phyloP scores from a whole-genome alignment of 2,888 invertebrate genomes.

The Leucoptera coffeella region DNA sequence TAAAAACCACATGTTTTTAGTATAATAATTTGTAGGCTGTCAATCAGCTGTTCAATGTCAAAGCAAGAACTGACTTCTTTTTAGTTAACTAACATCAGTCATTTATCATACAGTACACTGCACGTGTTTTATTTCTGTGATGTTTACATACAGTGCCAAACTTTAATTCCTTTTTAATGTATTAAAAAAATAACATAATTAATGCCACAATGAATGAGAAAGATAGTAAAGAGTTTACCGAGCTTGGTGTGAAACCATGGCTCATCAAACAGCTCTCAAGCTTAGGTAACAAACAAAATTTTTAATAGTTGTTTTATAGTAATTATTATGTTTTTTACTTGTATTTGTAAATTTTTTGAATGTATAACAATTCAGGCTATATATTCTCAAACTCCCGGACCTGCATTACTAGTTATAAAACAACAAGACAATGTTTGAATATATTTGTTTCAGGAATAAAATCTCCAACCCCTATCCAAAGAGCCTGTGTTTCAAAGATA shows the following conservation, averaged over 20 bases:
- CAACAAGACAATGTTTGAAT: background rate
- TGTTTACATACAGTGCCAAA: no score
- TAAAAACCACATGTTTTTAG: no score
- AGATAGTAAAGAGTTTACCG: slow-evolving; percentile 45
- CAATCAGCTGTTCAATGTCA: no score
- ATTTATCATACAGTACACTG: no score
- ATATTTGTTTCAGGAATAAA: slow-evolving; percentile 60
- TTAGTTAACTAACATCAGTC: no score
- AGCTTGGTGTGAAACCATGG: slow-evolving; percentile 66
- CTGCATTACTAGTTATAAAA: background rate
- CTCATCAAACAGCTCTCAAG: slow-evolving; percentile 62
- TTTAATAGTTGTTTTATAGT: background rate
- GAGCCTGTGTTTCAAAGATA: slow-evolving; percentile 73
- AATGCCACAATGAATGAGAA: slow-evolving; percentile 36
- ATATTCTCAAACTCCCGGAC: background rate
- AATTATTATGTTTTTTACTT: background rate
- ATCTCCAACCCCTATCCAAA: slow-evolving; percentile 76
- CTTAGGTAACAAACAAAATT: slow-evolving; percentile 47
- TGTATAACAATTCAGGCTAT: background rate
- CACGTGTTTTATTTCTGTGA: no score
- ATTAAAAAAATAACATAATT: no score
- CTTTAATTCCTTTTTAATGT: no score
- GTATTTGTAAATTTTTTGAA: background rate
- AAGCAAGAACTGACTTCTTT: no score
- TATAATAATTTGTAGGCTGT: no score